Base-by-base conservation (phyloP, 2,113 vertebrate species). In the Meleagris gallopavo region DNA sequence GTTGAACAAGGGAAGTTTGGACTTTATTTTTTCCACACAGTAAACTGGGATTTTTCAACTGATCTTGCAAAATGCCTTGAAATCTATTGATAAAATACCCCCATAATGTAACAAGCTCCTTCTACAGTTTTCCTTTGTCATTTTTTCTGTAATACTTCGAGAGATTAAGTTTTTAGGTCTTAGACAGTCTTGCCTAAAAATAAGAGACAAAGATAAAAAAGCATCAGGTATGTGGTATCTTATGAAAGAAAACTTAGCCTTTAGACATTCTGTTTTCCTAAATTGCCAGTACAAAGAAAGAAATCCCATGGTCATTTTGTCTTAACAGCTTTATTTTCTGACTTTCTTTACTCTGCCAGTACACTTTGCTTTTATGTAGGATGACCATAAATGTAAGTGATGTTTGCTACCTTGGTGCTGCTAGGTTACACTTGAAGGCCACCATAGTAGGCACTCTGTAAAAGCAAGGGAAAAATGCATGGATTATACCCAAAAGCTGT, bases 301-400 rank as follows among this genome's bases (percentile, higher is more conserved):
- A 91, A 86, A 78, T 67, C 41, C 14, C 30, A 32, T 12, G 4
- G 17, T 83, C 15, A 75, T 46, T 83, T 14, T 71, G 15, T 54
- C 86, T 72, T 48, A 95, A 50, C 8, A 48, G 16, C 40, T 89
- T 72, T 40, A 45, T 92, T 16, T 92, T 90, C 32, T 74, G 55
- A 38, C 10, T 69, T 86, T 55, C 83, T 72, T 48, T 76, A 29
- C 24, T 34, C 70, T 94, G 60, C 52, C 94, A 90, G 69, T 90
- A n/a, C 34, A 81, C 21, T 93, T 78, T 43, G 17, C 34, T 90
- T 93, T 92, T 94, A n/a, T 92, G 83, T 79, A 82, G 45, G 66
- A 86, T 24, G 84, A 34, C 30, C 57, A 34, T 40, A 86, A 73
- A 65, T 76, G 6, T 77, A 74, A 71, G 69, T 90, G 70, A 84